Evolutionary conservation across 2,888 invertebrate genomes (phyloP), one percentile per base, ranked within the genome.

Genomic region (Erannis defoliaria): DNA sequence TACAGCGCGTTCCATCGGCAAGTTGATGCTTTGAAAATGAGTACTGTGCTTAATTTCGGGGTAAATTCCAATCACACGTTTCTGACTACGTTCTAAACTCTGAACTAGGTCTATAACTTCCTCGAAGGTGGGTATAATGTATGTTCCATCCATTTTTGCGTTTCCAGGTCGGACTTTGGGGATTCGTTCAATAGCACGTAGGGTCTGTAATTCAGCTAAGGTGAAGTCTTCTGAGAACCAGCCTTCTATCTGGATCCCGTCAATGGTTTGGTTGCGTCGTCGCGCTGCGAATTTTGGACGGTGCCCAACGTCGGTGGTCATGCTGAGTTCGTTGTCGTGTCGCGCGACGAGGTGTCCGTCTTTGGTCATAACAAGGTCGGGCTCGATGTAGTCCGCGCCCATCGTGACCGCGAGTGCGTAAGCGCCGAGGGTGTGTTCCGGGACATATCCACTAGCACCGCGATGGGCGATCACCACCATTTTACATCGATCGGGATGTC

Each of bases 161-260:
- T 90, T 93, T 3, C 89, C 90, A 0, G 88, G 89, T 70, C 92
- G 80, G 8, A 84, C 74, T 0, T 77, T 62, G 1, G 89, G 82
- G 31, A 90, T 84, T 12, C 87, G 81, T 75, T 93, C 92, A 14
- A 81, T 64, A 1, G 84, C 82, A n/a, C 85, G 82, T 14, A 93
- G 74, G 0, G 84, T 85, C 75, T 90, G 91, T 14, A 93, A 63
- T 78, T 93, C 92, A 2, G 79, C 78, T 1, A 93, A 76, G 6
- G 90, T 90, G 53, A 91, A 91, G 59, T 93, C 92, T 78, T 93
- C 92, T 0, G 88, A 80, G 68, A 91, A 91, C 92, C 92, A 93
- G 26, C 89, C 90, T 16, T 57, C 80, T 8, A 84, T 64, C 64
- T 71, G 66, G 2, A 40, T 71, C 9, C 88, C 88, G 54, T 88